phyloP scores from a whole-genome alignment of 2,888 invertebrate genomes.

The Hesperia comma region DNA sequence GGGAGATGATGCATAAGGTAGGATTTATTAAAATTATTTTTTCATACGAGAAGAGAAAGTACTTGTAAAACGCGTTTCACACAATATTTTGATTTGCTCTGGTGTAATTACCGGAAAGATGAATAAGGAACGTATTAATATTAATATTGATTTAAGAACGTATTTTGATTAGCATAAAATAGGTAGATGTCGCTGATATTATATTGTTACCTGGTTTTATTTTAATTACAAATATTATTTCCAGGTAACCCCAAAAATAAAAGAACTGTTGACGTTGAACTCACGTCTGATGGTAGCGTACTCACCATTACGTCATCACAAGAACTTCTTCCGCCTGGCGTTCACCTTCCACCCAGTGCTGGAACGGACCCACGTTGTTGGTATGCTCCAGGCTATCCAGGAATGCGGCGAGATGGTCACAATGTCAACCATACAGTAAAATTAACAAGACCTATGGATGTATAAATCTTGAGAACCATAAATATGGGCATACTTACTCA shows the following conservation, averaged over 20 bases:
- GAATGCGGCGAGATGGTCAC: slow-evolving; percentile 78
- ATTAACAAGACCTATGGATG: no score
- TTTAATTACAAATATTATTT: slow-evolving; percentile 42
- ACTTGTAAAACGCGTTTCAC: no score
- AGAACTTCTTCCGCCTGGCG: slow-evolving; percentile 91
- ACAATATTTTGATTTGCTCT: no score
- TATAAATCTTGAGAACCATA: no score
- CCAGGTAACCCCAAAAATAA: slow-evolving; percentile 88
- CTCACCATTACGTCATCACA: slow-evolving; percentile 86
- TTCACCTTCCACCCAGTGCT: slow-evolving; percentile 88
- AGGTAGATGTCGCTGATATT: no score
- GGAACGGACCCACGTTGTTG: slow-evolving; percentile 83
- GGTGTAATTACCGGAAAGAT: no score
- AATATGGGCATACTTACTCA: no score
- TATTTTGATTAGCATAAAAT: no score
- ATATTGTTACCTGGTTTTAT: no score
- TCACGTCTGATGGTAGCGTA: slow-evolving; percentile 91
- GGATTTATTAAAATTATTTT: slow-evolving; percentile 22
- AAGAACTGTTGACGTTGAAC: slow-evolving; percentile 86
- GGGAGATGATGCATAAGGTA: slow-evolving; percentile 81
- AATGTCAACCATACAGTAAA: slow-evolving; percentile 45
- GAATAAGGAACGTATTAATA: no score
- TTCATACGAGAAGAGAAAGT: no score
- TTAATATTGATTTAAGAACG: no score
- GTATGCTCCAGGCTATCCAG: slow-evolving; percentile 86